Evolutionary conservation across 2,888 invertebrate species (phyloP).

Genomic region (Heliconius sara): DNA sequence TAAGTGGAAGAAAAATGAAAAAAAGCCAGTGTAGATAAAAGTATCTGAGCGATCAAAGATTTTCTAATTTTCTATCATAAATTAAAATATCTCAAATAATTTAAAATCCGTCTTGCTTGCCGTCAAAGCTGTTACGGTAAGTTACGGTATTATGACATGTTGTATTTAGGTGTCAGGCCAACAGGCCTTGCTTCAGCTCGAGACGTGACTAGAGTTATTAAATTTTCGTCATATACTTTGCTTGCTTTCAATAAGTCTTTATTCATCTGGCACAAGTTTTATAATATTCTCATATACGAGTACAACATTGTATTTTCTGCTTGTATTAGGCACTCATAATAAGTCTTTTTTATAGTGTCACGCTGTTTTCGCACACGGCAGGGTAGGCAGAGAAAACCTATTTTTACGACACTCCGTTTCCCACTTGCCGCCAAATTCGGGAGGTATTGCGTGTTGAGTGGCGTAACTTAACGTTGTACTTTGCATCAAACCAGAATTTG

Average conservation of each 20-base stretch:
- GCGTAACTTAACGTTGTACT: too few species aligned
- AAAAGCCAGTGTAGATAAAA: too few species aligned
- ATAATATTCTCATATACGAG: not conserved
- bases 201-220: slow-evolving; percentile 70
- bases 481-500: too few species aligned
- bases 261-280: slow-evolving; percentile 16
- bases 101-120: slow-evolving; percentile 50
- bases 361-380: too few species aligned
- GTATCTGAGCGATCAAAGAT: too few species aligned
- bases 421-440: too few species aligned
- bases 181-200: slow-evolving; percentile 68
- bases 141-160: slow-evolving; percentile 68
- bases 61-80: not conserved
- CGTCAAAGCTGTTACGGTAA: slow-evolving; percentile 63
- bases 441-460: too few species aligned
- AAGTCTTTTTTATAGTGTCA: not conserved
- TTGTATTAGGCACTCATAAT: not conserved
- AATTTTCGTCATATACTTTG: slow-evolving; percentile 42
- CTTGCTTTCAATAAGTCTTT: slow-evolving; percentile 33
- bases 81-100: slow-evolving; percentile 15
- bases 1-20: too few species aligned
- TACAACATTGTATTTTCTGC: not conserved
- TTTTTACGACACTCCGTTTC: too few species aligned
- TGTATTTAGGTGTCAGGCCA: slow-evolving; percentile 62
- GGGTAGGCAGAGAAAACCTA: too few species aligned